Percentiles rank a stretch among this genome's conserved stretches.
Conservation (phyloP, 2,888 invertebrate species). For the Troides aeacus region DNA sequence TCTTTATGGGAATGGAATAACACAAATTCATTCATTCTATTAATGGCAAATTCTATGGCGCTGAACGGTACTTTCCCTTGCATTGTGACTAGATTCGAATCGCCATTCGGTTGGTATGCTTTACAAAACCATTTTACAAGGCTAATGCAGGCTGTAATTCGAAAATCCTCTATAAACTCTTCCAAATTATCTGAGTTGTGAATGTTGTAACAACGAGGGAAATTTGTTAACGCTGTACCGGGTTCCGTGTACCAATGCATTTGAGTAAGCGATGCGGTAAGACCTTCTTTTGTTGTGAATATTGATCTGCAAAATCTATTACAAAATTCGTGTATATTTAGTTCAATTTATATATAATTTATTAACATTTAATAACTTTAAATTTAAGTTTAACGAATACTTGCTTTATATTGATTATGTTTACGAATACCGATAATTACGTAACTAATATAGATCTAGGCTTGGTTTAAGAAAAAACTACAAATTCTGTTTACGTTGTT, state of each 20-base stretch:
- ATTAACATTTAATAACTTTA: neutral
- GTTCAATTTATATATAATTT: neutral
- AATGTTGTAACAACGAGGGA: slow-evolving; percentile 93
- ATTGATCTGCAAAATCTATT: slow-evolving; percentile 91
- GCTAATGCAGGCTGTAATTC: slow-evolving; percentile 92
- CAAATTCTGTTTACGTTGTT: too few relatives aligned
- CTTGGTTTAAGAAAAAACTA: neutral
- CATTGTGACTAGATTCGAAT: slow-evolving; percentile 75
- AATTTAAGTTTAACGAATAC: neutral
- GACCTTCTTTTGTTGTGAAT: slow-evolving; percentile 95
- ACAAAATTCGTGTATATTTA: slow-evolving; percentile 45
- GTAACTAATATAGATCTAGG: neutral
- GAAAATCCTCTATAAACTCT: slow-evolving; percentile 93
- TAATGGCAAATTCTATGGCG: slow-evolving; percentile 90
- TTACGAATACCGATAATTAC: neutral
- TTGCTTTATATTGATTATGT: neutral
- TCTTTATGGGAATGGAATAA: slow-evolving; percentile 86
- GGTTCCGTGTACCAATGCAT: slow-evolving; percentile 93
- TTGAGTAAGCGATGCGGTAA: slow-evolving; percentile 88
- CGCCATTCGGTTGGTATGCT: slow-evolving; percentile 76
- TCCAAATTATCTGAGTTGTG: slow-evolving; percentile 89
- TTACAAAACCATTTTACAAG: slow-evolving; percentile 88
- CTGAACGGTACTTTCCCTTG: slow-evolving; percentile 86
- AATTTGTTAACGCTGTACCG: slow-evolving; percentile 88
- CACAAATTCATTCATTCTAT: slow-evolving; percentile 88